These are phyloP conservation scores for Tetramorium bicarinatum DNA, from an alignment of 2,888 invertebrate genomes.

Conservation along the genomic window DNA sequence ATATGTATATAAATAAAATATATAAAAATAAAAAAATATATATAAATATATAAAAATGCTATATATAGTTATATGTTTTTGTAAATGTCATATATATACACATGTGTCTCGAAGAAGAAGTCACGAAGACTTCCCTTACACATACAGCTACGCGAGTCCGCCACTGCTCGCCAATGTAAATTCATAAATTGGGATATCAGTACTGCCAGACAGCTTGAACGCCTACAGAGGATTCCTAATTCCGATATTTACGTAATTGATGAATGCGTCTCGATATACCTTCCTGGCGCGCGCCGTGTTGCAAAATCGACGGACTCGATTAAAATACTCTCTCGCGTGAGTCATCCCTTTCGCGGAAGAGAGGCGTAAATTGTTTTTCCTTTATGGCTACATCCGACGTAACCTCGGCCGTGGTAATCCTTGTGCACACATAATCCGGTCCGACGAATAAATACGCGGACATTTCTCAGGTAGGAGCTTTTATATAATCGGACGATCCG, in stretches of 20 bases:
- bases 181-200: constrained; percentile 19
- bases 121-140: neutral
- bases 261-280: neutral
- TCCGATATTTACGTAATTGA: constrained; percentile 7
- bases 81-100: no score
- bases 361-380: constrained; percentile 38
- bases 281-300: neutral
- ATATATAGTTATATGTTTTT: neutral
- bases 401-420: constrained; percentile 40
- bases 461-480: constrained; percentile 52
- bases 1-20: neutral
- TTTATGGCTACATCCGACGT: neutral
- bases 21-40: neutral
- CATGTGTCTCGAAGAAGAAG: neutral
- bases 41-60: no score
- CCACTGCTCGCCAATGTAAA: neutral
- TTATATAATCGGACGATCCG: constrained; percentile 55
- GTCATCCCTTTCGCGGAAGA: constrained; percentile 6
- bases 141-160: neutral
- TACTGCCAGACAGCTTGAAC: neutral
- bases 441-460: constrained; percentile 59
- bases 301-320: constrained; percentile 24
- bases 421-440: constrained; percentile 32
- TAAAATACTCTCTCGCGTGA: constrained; percentile 32
- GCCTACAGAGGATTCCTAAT: neutral